Conservation (phyloP, 1,140 invertebrate genomes). For the Drosophila albomicans region DNA sequence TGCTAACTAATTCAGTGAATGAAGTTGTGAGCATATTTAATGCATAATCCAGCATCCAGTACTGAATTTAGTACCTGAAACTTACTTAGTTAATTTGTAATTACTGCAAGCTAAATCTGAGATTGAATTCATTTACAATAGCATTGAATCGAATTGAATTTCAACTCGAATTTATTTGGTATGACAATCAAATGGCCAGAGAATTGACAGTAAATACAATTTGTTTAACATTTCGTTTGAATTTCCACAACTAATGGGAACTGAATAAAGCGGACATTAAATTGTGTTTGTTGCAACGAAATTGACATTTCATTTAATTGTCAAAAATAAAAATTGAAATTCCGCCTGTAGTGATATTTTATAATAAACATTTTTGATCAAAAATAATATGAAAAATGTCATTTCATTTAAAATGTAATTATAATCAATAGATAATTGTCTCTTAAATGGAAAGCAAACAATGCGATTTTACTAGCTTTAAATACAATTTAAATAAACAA, state of each 20-base stretch:
- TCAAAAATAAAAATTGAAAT: not conserved
- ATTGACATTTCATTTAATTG: not conserved
- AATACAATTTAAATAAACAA: too few relatives aligned
- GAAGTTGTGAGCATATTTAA: constrained; percentile 34
- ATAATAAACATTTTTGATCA: not conserved
- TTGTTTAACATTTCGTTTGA: not conserved
- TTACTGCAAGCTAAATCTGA: not conserved
- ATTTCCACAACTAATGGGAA: not conserved
- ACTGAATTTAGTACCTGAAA: constrained; percentile 9
- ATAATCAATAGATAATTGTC: too few relatives aligned
- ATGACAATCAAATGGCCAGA: not conserved
- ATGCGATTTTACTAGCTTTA: too few relatives aligned
- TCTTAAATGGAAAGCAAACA: not conserved
- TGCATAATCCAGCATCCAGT: constrained; percentile 6
- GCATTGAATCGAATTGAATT: constrained; percentile 5
- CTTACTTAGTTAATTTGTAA: not conserved
- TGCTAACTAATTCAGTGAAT: constrained; percentile 36
- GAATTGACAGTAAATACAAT: constrained; percentile 1
- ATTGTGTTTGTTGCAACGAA: not conserved
- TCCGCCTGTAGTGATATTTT: not conserved
- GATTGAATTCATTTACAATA: not conserved
- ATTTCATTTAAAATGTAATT: not conserved
- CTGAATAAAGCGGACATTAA: not conserved
- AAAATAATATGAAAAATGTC: not conserved
- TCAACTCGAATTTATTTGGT: constrained; percentile 1